Evolutionary conservation across 2,888 invertebrate genomes (phyloP).

Genomic region (Eupithecia subfuscata): DNA sequence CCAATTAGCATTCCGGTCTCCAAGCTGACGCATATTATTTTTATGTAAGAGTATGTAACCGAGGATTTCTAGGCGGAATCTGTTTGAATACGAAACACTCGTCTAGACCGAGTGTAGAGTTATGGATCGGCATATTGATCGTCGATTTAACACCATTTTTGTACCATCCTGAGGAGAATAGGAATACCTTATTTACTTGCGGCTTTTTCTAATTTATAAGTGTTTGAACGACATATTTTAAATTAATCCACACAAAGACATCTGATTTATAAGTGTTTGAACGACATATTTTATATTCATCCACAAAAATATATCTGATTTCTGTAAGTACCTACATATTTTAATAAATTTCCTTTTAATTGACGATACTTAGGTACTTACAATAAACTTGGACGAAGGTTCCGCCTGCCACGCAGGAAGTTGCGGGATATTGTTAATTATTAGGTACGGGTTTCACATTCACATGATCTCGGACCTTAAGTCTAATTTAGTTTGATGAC

Average conservation of each 20-base stretch:
- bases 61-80: conserved; percentile 49
- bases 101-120: conserved; percentile 23
- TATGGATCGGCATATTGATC: not conserved
- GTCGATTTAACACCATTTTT: not conserved
- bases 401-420: too few species aligned
- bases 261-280: not conserved
- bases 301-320: not conserved
- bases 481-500: too few species aligned
- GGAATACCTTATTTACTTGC: not conserved
- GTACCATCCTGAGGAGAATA: not conserved
- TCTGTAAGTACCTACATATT: too few species aligned
- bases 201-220: not conserved
- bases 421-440: too few species aligned
- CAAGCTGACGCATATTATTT: conserved; percentile 50
- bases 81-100: conserved; percentile 27
- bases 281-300: not conserved
- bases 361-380: too few species aligned
- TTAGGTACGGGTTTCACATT: too few species aligned
- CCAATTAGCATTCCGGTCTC: conserved; percentile 49
- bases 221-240: not conserved
- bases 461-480: too few species aligned
- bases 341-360: too few species aligned
- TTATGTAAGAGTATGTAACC: conserved; percentile 46
- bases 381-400: too few species aligned
- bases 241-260: too few species aligned